Evolutionary conservation across 2,797 vertebrate genomes (phyloP).

Genomic region (Lithobates pipiens): DNA sequence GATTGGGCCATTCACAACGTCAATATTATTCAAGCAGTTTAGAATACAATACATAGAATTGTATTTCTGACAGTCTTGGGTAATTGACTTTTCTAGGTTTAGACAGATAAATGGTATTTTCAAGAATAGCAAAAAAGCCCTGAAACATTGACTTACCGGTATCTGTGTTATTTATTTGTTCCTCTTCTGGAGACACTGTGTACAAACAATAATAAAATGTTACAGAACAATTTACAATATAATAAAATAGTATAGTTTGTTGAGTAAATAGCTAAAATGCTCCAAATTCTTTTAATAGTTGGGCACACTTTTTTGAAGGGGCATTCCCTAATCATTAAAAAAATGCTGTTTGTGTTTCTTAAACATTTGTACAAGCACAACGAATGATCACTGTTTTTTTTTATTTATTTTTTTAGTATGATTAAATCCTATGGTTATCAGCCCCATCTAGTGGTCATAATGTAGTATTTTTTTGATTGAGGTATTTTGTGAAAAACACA

Average conservation of each 20-base stretch:
- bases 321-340: too few relatives aligned
- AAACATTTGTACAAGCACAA: too few relatives aligned
- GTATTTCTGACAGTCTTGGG: neutral
- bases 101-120: constrained; percentile 9
- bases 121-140: neutral
- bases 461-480: too few relatives aligned
- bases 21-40: constrained; percentile 24
- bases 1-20: constrained; percentile 35
- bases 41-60: constrained; percentile 33
- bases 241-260: neutral
- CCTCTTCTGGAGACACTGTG: neutral
- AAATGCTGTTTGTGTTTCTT: too few relatives aligned
- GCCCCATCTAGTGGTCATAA: too few relatives aligned
- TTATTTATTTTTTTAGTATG: too few relatives aligned
- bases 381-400: too few relatives aligned
- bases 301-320: neutral
- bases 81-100: neutral
- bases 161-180: neutral
- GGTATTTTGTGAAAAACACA: too few relatives aligned
- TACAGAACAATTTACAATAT: neutral
- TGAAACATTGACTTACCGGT: neutral
- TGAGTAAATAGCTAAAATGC: neutral
- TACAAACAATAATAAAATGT: neutral
- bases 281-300: neutral
- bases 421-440: too few relatives aligned